Base-by-base conservation (phyloP, 2,113 vertebrate species). In the Mus musculus region DNA sequence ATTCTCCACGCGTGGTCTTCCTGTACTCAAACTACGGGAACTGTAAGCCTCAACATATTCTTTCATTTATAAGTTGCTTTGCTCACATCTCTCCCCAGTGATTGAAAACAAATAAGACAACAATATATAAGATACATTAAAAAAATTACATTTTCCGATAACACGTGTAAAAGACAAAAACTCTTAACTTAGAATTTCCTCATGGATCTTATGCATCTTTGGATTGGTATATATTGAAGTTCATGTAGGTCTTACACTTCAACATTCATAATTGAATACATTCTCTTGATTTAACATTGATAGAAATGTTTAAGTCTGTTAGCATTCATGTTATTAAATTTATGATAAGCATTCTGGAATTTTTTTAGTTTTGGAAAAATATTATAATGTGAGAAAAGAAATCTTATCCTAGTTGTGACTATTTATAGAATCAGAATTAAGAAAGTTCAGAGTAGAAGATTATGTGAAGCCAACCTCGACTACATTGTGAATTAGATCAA, bases 251-350 rank as follows among this genome's bases (percentile, higher is more conserved):
- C 17, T 80, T 80, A 56, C 11, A 54, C 10, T 33, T 33, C 49
- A 54, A 19, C 33, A 56, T n/a, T 80, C 17, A 80, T 56, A 56
- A 10, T 54, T 80, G 11, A 86, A 54, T 72, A 52, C 28, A 78
- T 69, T 97, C 92, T 92, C 36, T 84, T 22, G 33, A 86, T 90
- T 28, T 13, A 59, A 33, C 1, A 73, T 1, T 95, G 22, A 90
- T n/a, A 14, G 19, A 5, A 91, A 87, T 87, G 36, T 6, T 11
- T 63, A 94, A 90, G 1, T 14, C 42, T 46, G 63, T 71, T 89
- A 1, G 5, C 59, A 73, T 22, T 80, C 61, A 82, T 36, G 88
- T 91, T 95, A 84, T 73, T 86, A 95, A 97, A 11, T 87, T 22
- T 81, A 77, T 92, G 8, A 46, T 61, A 36, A 26, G 28, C 0